Conservation (phyloP, 2,113 vertebrate genomes). For the Balaeniceps rex region DNA sequence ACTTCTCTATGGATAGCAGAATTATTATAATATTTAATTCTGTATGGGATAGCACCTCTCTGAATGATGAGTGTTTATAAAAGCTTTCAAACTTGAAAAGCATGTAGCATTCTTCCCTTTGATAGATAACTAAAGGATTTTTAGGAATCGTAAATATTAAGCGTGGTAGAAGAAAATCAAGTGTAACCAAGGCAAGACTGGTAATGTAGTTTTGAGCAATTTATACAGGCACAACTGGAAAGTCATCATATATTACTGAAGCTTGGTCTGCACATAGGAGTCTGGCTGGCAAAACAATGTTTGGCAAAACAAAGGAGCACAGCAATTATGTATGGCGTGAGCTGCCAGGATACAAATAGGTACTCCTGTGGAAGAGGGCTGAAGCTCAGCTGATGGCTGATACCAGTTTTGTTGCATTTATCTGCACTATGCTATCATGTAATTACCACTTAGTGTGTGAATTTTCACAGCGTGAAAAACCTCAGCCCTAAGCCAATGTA, state of each 20-base stretch:
- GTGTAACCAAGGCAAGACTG: background rate
- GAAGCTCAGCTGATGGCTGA: background rate
- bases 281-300: background rate
- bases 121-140: background rate
- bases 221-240: background rate
- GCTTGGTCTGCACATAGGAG: background rate
- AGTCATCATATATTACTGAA: background rate
- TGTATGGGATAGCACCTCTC: background rate
- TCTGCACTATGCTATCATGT: background rate
- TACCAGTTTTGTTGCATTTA: background rate
- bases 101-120: background rate
- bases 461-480: background rate
- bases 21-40: slow-evolving; percentile 33
- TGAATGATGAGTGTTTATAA: background rate
- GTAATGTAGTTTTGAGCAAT: background rate
- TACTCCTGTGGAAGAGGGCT: background rate
- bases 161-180: background rate
- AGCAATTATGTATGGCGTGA: background rate
- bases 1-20: background rate
- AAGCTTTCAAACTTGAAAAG: slow-evolving; percentile 33
- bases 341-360: background rate
- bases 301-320: background rate
- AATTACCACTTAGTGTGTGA: background rate
- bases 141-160: slow-evolving; percentile 2
- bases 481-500: background rate